Conservation (phyloP, 1,140 invertebrate species). For the Caenorhabditis remanei region DNA sequence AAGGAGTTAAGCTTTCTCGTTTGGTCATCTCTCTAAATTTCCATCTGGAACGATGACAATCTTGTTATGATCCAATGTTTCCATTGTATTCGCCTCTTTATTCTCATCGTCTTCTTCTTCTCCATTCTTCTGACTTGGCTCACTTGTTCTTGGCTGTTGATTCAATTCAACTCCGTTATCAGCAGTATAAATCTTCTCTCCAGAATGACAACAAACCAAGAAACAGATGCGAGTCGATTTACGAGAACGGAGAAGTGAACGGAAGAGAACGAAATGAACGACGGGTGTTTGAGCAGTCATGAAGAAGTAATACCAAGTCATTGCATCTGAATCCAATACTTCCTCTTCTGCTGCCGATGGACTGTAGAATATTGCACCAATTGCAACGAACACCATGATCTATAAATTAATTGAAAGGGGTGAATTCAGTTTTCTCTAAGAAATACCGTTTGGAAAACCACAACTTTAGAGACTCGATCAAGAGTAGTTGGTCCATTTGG, state of each 20-base stretch:
- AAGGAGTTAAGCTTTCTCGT: not conserved
- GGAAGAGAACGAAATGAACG: slow-evolving; percentile 3
- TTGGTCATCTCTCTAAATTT: not conserved
- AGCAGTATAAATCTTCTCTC: not conserved
- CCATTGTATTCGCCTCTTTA: not conserved
- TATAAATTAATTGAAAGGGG: not conserved
- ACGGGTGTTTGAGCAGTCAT: slow-evolving; percentile 21
- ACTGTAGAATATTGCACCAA: not conserved
- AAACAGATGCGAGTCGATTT: slow-evolving; percentile 27
- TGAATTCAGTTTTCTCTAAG: not conserved
- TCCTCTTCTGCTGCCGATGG: not conserved
- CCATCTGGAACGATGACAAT: not conserved
- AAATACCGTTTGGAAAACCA: slow-evolving; percentile 5
- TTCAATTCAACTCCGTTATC: slow-evolving; percentile 33
- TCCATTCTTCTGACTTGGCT: slow-evolving; percentile 24
- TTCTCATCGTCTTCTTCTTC: not conserved
- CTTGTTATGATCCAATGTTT: slow-evolving; percentile 40
- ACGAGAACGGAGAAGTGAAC: not conserved
- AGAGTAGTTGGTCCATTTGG: slow-evolving; percentile 33
- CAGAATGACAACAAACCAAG: slow-evolving; percentile 13
- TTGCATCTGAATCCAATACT: not conserved
- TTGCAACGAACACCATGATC: not conserved
- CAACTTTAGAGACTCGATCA: slow-evolving; percentile 9
- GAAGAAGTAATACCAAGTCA: slow-evolving; percentile 5
- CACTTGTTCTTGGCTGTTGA: slow-evolving; percentile 2